Evolutionary conservation across 2,888 invertebrate genomes (phyloP).

Genomic region (Spodoptera picta): DNA sequence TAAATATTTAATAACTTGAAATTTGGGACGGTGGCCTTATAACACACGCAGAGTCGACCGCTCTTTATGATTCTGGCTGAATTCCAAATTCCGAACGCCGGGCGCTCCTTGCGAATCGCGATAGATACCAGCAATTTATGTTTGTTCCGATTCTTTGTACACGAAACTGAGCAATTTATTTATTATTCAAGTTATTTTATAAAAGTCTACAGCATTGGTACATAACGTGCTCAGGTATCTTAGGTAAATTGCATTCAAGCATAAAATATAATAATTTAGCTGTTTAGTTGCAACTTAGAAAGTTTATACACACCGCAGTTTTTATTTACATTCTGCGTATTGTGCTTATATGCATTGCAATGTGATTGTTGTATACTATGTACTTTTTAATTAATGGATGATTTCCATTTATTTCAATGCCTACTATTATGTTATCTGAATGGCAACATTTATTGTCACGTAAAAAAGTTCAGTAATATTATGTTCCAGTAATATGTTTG

Average conservation of each 20-base stretch:
- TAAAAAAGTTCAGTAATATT: too few relatives aligned
- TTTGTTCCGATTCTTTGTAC: constrained; percentile 67
- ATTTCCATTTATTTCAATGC: too few relatives aligned
- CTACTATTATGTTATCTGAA: too few relatives aligned
- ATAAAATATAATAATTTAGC: too few relatives aligned
- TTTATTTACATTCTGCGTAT: too few relatives aligned
- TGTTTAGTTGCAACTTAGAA: too few relatives aligned
- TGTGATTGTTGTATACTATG: too few relatives aligned
- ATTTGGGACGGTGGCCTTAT: constrained; percentile 79
- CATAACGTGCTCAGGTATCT: constrained; percentile 1
- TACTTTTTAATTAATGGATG: too few relatives aligned
- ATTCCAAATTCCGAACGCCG: constrained; percentile 74
- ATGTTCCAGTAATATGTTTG: too few relatives aligned
- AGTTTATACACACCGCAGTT: too few relatives aligned
- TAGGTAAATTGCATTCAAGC: background rate
- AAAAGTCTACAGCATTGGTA: background rate
- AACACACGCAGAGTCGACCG: constrained; percentile 69
- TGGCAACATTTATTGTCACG: too few relatives aligned
- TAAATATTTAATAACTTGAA: constrained; percentile 74
- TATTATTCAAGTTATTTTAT: constrained; percentile 1
- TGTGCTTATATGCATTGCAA: too few relatives aligned
- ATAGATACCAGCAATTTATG: constrained; percentile 73
- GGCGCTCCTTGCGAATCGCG: constrained; percentile 66
- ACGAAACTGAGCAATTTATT: constrained; percentile 37
- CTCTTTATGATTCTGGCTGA: constrained; percentile 78